A percentile compares a stretch with the other conserved stretches of the same genome.
Conservation (phyloP, 2,113 vertebrate species). For the Daubentonia madagascariensis region DNA sequence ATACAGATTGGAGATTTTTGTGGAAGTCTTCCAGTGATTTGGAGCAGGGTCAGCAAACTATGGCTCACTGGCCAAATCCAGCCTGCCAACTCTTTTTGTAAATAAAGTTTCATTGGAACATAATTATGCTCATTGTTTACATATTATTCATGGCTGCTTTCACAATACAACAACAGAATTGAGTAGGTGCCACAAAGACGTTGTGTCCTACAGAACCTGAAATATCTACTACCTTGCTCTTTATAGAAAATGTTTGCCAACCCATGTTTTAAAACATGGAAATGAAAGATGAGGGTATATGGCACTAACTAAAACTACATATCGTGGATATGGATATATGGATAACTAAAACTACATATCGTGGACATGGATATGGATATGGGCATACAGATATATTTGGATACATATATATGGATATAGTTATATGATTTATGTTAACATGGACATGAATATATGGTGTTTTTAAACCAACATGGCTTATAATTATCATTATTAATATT, state of each 20-base stretch:
- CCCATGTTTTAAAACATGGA: neutral
- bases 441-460: no score
- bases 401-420: neutral
- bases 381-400: neutral
- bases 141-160: neutral
- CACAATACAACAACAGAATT: neutral
- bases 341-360: neutral
- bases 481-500: neutral
- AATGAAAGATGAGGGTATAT: neutral
- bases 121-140: neutral
- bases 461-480: neutral
- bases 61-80: neutral
- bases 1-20: neutral
- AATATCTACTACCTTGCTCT: neutral
- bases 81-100: neutral
- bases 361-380: neutral
- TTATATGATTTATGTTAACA: neutral
- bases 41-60: neutral
- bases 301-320: neutral
- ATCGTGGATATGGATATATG: neutral
- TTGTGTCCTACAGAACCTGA: neutral
- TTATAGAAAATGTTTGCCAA: neutral
- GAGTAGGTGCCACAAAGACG: neutral
- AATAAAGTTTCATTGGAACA: neutral
- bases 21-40: neutral